Evolutionary conservation across 2,888 invertebrate genomes (phyloP).

Genomic region (Parnassius mnemosyne): DNA sequence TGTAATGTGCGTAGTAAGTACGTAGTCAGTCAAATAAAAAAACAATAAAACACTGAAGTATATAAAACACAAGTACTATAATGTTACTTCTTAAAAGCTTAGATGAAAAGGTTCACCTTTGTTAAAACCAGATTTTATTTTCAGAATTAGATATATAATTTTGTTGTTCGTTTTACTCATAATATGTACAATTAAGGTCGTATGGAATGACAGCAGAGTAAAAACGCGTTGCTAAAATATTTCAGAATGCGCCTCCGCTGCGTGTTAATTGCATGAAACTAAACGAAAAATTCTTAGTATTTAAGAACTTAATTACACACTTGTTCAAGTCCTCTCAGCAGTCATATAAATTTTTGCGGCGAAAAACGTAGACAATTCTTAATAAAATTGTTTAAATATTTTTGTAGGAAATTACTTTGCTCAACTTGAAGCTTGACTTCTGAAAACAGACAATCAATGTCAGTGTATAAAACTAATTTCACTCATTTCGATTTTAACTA

Average conservation of each 20-base stretch:
- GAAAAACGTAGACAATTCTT: conserved; percentile 22
- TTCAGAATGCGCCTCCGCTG: conserved; percentile 37
- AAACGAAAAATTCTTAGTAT: conserved; percentile 37
- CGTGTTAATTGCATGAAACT: conserved; percentile 33
- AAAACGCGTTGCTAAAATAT: conserved; percentile 40
- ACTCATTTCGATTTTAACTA: no score
- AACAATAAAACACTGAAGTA: no score
- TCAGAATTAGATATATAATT: no score
- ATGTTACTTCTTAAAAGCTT: no score
- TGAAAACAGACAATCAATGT: no score
- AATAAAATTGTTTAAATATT: conserved; percentile 17
- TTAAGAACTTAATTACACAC: conserved; percentile 40
- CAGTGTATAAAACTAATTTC: no score
- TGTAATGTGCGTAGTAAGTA: no score
- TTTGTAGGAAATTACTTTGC: not conserved
- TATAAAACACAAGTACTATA: no score
- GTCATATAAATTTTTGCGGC: conserved; percentile 17
- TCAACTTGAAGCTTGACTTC: no score
- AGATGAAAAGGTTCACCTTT: no score
- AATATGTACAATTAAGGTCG: conserved; percentile 16
- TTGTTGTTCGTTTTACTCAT: conserved; percentile 15
- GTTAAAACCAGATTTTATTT: no score
- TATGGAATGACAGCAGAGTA: conserved; percentile 14
- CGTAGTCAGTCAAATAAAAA: no score
- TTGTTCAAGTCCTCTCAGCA: conserved; percentile 17